Evolutionary conservation across 2,113 vertebrate genomes (phyloP).

Genomic region (Heteronetta atricapilla): DNA sequence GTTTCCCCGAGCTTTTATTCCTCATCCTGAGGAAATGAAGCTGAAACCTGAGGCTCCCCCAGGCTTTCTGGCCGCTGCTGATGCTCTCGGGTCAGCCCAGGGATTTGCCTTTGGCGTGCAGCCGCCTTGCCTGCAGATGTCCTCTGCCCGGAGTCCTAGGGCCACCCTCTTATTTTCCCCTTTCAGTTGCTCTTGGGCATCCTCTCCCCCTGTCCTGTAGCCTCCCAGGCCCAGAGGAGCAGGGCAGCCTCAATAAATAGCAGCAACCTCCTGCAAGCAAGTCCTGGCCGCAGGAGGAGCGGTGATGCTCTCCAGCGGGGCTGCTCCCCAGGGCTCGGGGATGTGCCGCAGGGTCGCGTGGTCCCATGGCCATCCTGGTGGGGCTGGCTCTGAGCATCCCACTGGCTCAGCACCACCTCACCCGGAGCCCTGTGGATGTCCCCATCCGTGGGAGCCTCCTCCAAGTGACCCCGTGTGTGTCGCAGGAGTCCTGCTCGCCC

Average conservation of each 20-base stretch:
- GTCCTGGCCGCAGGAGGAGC: rapidly evolving
- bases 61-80: rapidly evolving
- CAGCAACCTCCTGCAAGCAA: background rate
- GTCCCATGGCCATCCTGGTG: background rate
- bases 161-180: background rate
- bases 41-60: background rate
- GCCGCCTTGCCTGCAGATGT: background rate
- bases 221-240: background rate
- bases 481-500: slow-evolving; percentile 77
- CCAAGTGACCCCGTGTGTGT: background rate
- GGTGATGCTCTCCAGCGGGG: background rate
- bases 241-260: rapidly evolving
- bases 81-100: background rate
- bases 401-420: background rate
- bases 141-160: background rate
- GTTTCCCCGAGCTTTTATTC: background rate
- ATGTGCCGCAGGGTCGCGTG: rapidly evolving
- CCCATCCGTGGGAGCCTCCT: rapidly evolving
- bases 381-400: background rate
- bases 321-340: background rate
- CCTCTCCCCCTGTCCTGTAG: rapidly evolving
- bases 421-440: rapidly evolving
- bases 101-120: rapidly evolving
- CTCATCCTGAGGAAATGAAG: rapidly evolving
- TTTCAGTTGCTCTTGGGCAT: background rate